Evolutionary conservation across 2,888 invertebrate genomes (phyloP), one percentile per base, ranked within the genome.

Genomic region (Luperina testacea): DNA sequence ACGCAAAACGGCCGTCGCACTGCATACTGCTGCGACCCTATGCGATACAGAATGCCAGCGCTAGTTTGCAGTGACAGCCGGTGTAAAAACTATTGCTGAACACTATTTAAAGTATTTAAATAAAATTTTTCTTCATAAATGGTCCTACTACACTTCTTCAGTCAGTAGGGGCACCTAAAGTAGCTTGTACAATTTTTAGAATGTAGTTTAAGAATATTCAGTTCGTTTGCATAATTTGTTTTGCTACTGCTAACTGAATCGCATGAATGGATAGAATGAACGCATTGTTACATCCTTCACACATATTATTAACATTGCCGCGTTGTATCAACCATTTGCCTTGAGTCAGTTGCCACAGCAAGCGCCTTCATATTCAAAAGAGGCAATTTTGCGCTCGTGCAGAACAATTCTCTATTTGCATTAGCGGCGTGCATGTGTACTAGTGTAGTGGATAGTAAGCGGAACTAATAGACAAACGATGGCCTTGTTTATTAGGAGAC

Each of bases 251-350:
- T 74, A 51, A 68, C 24, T 68, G 68, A 72, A 77, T 74, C 63
- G 65, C 64, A 72, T 80, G 83, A 80, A 75, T 71, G 64, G 38
- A 69, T 68, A 61, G 13, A 71, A 73, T 72, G 57, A 63, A 61
- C 64, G 45, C 72, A 78, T 78, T 71, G 64, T 68, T 77, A 75
- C 53, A 83, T 75, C 68, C 65, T 84, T 82, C 80, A 82, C 76
- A 70, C 71, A 61, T 81, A 63, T 20, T 61, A 77, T 77, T 78
- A 59, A 38, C 51, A 59, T 38, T 38, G 38, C 5, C 38, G 38
- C 4, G 38, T 69, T 81, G 75, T 75, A 77, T 78, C 72, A 68
- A 71, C 53, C 1, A 64, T 79, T 80, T 74, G 75, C 82, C 77
- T 82, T 81, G 76, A 83, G 48, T 42, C 42, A 53, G 78, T 68